Evolutionary conservation across 2,888 invertebrate species (phyloP).

Genomic region (Lagria hirta): DNA sequence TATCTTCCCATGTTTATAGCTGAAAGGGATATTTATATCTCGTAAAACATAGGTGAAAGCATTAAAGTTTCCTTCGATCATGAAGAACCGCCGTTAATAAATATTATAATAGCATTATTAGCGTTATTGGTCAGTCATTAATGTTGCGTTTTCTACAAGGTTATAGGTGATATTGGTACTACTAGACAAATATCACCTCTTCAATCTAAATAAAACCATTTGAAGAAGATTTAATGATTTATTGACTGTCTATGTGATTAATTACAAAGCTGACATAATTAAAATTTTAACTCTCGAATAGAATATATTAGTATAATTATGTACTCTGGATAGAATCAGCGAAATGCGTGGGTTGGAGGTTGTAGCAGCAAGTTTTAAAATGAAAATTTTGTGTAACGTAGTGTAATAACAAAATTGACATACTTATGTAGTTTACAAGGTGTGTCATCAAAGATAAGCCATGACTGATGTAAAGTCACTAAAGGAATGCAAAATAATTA

Average conservation of each 20-base stretch:
- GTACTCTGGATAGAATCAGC: constrained; percentile 9
- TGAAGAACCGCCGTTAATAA: constrained; percentile 6
- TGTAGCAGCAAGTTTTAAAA: constrained; percentile 1
- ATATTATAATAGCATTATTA: neutral
- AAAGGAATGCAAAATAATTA: constrained; percentile 12
- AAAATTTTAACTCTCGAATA: constrained; percentile 19
- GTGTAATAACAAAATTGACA: constrained; percentile 14
- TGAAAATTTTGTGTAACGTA: too few species aligned
- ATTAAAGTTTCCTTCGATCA: constrained; percentile 21
- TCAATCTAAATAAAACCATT: constrained; percentile 19
- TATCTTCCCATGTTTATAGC: constrained; percentile 28
- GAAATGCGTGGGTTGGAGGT: too few species aligned
- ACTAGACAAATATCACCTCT: constrained; percentile 4
- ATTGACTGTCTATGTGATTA: constrained; percentile 18
- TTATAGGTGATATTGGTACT: neutral
- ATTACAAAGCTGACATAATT: constrained; percentile 20
- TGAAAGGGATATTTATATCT: constrained; percentile 28
- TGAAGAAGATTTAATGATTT: constrained; percentile 16
- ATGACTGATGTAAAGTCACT: constrained; percentile 10
- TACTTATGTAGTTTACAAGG: constrained; percentile 11
- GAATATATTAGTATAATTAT: constrained; percentile 16
- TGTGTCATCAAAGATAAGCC: constrained; percentile 11
- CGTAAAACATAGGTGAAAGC: constrained; percentile 26
- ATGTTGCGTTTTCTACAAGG: constrained; percentile 1
- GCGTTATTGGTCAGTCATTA: neutral